Evolutionary conservation across 2,113 vertebrate species (phyloP), one percentile per base, ranked within the genome.

Genomic region (Protomyctophum bolini): DNA sequence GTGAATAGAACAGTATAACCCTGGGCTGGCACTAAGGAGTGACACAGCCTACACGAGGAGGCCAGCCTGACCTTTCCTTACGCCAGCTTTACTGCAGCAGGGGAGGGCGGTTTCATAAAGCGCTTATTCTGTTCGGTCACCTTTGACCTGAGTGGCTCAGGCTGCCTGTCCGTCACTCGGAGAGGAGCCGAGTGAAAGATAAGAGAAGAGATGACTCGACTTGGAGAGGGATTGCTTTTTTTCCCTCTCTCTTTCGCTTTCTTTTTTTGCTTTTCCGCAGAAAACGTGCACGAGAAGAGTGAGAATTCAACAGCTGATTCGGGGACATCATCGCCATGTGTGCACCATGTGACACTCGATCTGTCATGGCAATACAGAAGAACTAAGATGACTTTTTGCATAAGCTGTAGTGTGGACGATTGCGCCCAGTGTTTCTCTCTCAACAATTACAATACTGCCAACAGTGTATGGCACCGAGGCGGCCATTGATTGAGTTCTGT

Each of bases 101-200:
- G 12, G 65, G 74, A 81, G 73, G 74, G 84, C 67, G 65, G 79
- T 82, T 91, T 91, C 85, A 91, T 87, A 86, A 90, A 86, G 70
- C 80, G 82, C 88, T 92, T 91, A 90, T 88, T 87, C 72, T 8
- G 45, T 70, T 81, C 67, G 50, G 29, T 83, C 82, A 91, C 87
- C 91, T 90, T 84, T 89, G 82, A 84, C 84, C 88, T 69, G 65
- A 58, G 76, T 81, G n/a, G 64, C 83, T 87, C 79, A 80, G 72
- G 81, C 77, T 56, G 52, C 64, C 71, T 81, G 81, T 86, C 87
- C 77, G 65, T 91, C 86, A 87, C 73, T 86, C 83, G 76, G 54
- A 79, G 72, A 50, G 70, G 14, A 57, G n/a, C 3, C 33, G 50
- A 74, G 67, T 68, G 52, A 73, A 58, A 70, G 72, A 81, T 79